Evolutionary conservation across 1,140 invertebrate genomes (phyloP).

Genomic region (Trissolcus basalis): DNA sequence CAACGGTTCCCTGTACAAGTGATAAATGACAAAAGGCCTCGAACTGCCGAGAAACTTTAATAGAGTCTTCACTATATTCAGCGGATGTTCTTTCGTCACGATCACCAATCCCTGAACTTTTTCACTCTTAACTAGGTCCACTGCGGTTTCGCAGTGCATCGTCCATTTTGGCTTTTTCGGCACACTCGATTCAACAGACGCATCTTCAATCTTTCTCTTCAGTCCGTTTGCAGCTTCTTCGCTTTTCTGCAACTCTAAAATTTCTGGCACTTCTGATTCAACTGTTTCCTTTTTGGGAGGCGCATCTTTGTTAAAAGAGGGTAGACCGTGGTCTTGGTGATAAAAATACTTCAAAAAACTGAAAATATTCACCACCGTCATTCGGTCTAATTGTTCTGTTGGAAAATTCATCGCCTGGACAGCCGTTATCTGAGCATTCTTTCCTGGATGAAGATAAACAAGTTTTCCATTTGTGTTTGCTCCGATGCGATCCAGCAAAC

Average conservation of each 20-base stretch:
- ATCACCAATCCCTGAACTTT: constrained; percentile 89
- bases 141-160: constrained; percentile 79
- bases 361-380: constrained; percentile 84
- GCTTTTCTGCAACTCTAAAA: constrained; percentile 52
- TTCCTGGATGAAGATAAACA: constrained; percentile 87
- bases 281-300: not conserved
- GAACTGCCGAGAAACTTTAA: constrained; percentile 85
- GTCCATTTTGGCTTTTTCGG: constrained; percentile 81
- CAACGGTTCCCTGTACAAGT: constrained; percentile 86
- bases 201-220: constrained; percentile 23
- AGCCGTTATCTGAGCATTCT: constrained; percentile 85
- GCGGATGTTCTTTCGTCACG: constrained; percentile 88
- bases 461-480: constrained; percentile 79
- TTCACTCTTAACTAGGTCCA: constrained; percentile 75
- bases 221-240: constrained; percentile 58
- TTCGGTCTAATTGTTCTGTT: constrained; percentile 80
- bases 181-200: not conserved
- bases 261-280: constrained; percentile 23
- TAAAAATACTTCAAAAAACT: constrained; percentile 82
- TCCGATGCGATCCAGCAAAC: constrained; percentile 85
- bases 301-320: constrained; percentile 1
- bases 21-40: constrained; percentile 90
- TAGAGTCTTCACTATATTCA: constrained; percentile 85
- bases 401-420: constrained; percentile 87
- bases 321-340: constrained; percentile 67